These are phyloP conservation scores for Pocillopora grandis DNA, from an alignment of 92 coral and sea anemone species.

Conservation along the genomic window DNA sequence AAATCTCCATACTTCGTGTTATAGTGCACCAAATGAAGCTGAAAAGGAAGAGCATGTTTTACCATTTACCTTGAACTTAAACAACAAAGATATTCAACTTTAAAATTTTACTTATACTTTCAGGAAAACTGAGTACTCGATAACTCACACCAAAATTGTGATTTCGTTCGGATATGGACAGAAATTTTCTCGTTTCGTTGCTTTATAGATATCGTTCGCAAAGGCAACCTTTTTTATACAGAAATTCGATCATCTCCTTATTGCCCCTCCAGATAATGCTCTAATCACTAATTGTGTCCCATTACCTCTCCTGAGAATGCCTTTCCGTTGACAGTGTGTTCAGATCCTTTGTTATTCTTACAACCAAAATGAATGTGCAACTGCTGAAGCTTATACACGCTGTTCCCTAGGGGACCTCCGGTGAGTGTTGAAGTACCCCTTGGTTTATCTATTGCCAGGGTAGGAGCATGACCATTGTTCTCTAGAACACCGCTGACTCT, in stretches of 20 bases:
- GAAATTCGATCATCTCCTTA: neutral
- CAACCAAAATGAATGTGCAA: slow-evolving; percentile 84
- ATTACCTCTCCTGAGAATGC: slow-evolving; percentile 72
- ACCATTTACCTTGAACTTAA: slow-evolving; percentile 25
- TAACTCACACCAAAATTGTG: too few species aligned
- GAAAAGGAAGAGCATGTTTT: neutral
- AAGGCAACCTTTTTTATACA: neutral
- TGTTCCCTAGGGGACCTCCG: slow-evolving; percentile 48
- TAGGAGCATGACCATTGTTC: slow-evolving; percentile 76
- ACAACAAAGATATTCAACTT: slow-evolving; percentile 17
- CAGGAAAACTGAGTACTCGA: too few species aligned
- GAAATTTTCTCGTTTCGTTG: too few species aligned
- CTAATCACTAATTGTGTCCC: neutral
- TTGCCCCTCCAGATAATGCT: neutral
- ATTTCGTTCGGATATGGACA: too few species aligned
- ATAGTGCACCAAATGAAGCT: slow-evolving; percentile 90
- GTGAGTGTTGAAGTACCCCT: slow-evolving; percentile 13
- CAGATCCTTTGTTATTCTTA: slow-evolving; percentile 59
- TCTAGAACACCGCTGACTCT: slow-evolving; percentile 37
- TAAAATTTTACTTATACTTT: too few species aligned
- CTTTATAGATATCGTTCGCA: too few species aligned
- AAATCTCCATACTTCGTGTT: slow-evolving; percentile 72
- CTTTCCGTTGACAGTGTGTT: slow-evolving; percentile 55
- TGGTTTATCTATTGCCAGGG: slow-evolving; percentile 34
- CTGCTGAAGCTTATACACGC: slow-evolving; percentile 53